These are phyloP conservation scores for Entelurus aequoreus DNA, from an alignment of 2,113 vertebrate genomes.

Conservation along the genomic window DNA sequence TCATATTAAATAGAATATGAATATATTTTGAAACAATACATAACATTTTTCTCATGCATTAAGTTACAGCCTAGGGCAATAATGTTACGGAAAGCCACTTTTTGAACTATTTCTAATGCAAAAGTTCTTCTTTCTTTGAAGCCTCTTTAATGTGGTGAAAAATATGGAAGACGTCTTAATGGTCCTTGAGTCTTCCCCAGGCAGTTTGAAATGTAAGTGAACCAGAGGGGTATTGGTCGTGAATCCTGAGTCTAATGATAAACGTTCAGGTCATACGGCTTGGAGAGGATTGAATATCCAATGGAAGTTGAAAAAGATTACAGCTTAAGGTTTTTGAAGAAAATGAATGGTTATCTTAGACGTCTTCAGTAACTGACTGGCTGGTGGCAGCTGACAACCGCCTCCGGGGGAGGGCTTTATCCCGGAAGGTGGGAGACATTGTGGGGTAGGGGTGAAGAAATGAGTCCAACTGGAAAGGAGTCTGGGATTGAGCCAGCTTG, in stretches of 20 bases:
- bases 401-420: slow-evolving; percentile 47
- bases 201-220: slow-evolving; percentile 30
- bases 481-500: slow-evolving; percentile 63
- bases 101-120: slow-evolving; percentile 39
- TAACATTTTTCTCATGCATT: slow-evolving; percentile 28
- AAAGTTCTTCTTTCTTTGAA: slow-evolving; percentile 46
- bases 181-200: slow-evolving; percentile 41
- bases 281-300: slow-evolving; percentile 29
- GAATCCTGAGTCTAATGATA: slow-evolving; percentile 19
- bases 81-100: slow-evolving; percentile 31
- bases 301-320: slow-evolving; percentile 24
- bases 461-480: slow-evolving; percentile 53
- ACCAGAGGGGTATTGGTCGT: slow-evolving; percentile 7
- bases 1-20: slow-evolving; percentile 8
- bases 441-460: slow-evolving; percentile 50
- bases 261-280: slow-evolving; percentile 15
- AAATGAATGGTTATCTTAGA: slow-evolving; percentile 25
- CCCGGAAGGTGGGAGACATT: slow-evolving; percentile 45
- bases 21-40: slow-evolving; percentile 38
- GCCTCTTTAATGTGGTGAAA: slow-evolving; percentile 51
- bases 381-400: slow-evolving; percentile 46
- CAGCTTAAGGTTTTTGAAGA: slow-evolving; percentile 29
- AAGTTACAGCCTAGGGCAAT: slow-evolving; percentile 34
- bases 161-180: slow-evolving; percentile 38
- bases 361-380: slow-evolving; percentile 27